Evolutionary conservation across 1,140 invertebrate genomes (phyloP), one percentile per base, ranked within the genome.

Genomic region (Cyclargus thomasi): DNA sequence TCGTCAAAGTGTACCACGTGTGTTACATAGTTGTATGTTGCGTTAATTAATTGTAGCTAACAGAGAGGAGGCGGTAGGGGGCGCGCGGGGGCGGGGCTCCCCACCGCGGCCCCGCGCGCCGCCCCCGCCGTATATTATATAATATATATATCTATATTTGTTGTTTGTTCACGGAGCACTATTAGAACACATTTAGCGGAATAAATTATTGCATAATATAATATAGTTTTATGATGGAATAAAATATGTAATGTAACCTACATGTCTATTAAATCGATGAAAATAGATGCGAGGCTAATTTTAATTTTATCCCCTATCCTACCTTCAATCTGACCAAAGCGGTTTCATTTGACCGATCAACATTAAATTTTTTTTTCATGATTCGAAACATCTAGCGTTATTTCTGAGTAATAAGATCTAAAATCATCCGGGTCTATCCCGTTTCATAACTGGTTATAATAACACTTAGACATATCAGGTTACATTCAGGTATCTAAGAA

Each of bases 161-260:
- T 86, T 84, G 85, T 84, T 83, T 80, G 80, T 85, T 86, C 86
- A 86, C 83, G 73, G 79, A 79, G 86, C 84, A 88, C 86, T 77
- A 81, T 79, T 85, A 86, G 84, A 74, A 78, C 81, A 86, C 83
- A 82, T 79, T 76, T 88, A 88, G 84, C 79, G 82, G 82, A 82
- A 75, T 86, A 86, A 83, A 85, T 82, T 86, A 85, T 81, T 82
- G 79, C 82, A 83, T 85, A 47, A 47, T 47, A 86, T 86, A 85
- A 83, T 88, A 88, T 88, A 86, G 84, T 88, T 86, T 86, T 88
- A 88, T 88, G 83, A 85, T 81, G 82, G 83, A 76, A 85, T 88
- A 86, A 86, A 86, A 86, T 85, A 86, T 88, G 86, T 88, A 88
- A 88, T 85, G 55, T 59, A 59, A 59, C 84, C 86, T 88, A 88